Evolutionary conservation across 2,113 vertebrate species (phyloP).

Genomic region (Ictidomys tridecemlineatus): DNA sequence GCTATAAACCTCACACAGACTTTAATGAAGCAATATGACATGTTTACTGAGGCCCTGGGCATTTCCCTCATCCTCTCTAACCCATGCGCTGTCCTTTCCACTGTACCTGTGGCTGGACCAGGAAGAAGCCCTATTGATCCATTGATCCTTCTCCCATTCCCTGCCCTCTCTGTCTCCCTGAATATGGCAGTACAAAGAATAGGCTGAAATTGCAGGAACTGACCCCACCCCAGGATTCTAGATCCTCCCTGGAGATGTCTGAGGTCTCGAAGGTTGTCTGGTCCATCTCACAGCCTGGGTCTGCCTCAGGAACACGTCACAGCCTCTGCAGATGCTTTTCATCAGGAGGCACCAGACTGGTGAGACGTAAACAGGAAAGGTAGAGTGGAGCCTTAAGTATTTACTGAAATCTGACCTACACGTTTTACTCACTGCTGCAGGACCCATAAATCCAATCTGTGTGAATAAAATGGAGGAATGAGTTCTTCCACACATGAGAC

Average conservation of each 20-base stretch:
- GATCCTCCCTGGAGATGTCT: not conserved
- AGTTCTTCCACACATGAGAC: slow-evolving; percentile 70
- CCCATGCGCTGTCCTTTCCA: not conserved
- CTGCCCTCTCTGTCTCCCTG: not conserved
- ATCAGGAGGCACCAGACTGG: slow-evolving; percentile 64
- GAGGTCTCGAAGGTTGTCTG: not conserved
- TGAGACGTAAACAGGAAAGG: slow-evolving; percentile 75
- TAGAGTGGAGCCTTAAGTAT: slow-evolving; percentile 56
- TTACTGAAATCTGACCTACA: slow-evolving; percentile 54
- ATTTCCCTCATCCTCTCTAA: not conserved
- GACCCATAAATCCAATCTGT: slow-evolving; percentile 67
- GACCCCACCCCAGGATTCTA: not conserved
- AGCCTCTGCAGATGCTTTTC: slow-evolving; percentile 63
- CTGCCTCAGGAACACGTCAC: slow-evolving; percentile 70
- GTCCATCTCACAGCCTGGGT: slow-evolving; percentile 59
- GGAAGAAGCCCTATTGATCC: not conserved
- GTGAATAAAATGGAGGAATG: slow-evolving; percentile 64
- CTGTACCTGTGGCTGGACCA: not conserved
- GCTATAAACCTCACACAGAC: not conserved
- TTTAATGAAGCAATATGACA: not conserved
- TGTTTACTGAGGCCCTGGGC: rapidly evolving
- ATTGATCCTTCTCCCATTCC: not conserved
- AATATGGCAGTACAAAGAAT: not conserved
- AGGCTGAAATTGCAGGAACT: not conserved
- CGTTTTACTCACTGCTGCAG: not conserved